Percentiles rank a stretch among this genome's conserved stretches.
Evolutionary conservation across 2,888 invertebrate genomes (phyloP).

Genomic region (Priocnemis perturbator): DNA sequence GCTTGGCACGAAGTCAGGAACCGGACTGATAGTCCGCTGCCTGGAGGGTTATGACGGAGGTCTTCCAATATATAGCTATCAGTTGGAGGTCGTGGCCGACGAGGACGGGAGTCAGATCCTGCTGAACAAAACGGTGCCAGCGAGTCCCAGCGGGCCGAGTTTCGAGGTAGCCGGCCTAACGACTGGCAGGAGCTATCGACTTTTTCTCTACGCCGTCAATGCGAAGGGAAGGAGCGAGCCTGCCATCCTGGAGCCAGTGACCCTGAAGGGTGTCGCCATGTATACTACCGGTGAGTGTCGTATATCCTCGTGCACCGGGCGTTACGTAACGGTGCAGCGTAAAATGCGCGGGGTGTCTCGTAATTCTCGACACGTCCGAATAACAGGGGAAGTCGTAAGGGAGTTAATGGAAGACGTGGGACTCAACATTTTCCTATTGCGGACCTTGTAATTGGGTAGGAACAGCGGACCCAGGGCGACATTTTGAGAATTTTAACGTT

Average conservation of each 20-base stretch:
- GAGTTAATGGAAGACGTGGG: too few relatives aligned
- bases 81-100: constrained; percentile 67
- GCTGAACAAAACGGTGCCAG: constrained; percentile 76
- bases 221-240: constrained; percentile 92
- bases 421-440: too few relatives aligned
- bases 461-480: too few relatives aligned
- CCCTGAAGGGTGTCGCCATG: constrained; percentile 90
- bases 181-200: constrained; percentile 86
- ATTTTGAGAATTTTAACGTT: neutral
- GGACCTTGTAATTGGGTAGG: too few relatives aligned
- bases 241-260: constrained; percentile 88
- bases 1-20: constrained; percentile 79
- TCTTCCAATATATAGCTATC: constrained; percentile 78
- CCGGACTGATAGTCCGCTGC: constrained; percentile 86
- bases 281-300: constrained; percentile 83
- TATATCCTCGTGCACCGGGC: neutral
- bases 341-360: too few relatives aligned
- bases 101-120: constrained; percentile 63
- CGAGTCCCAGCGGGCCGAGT: constrained; percentile 80
- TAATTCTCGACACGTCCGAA: too few relatives aligned
- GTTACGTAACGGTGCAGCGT: neutral
- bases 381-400: too few relatives aligned
- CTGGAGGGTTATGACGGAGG: constrained; percentile 92
- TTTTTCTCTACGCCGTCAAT: constrained; percentile 90
- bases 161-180: constrained; percentile 84